These are phyloP conservation scores for Enteromius trimaculatus DNA, from an alignment of 2,797 vertebrate species.

Conservation along the genomic window DNA sequence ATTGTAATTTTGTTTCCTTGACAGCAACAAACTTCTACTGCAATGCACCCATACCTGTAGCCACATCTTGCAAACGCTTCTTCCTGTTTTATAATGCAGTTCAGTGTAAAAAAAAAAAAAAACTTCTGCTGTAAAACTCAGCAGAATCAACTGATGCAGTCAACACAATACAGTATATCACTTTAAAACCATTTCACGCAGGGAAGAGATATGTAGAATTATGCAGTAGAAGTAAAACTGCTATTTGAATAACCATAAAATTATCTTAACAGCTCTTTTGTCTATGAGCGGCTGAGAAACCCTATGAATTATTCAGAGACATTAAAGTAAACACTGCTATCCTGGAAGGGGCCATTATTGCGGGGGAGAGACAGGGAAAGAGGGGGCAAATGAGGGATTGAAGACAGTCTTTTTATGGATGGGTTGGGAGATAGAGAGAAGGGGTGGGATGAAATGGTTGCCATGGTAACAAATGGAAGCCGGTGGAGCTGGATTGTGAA, in stretches of 20 bases:
- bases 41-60: conserved; percentile 23
- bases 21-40: background rate
- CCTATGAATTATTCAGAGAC: conserved; percentile 71
- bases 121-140: background rate
- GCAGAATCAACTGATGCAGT: background rate
- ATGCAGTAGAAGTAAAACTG: conserved; percentile 6
- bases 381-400: conserved; percentile 21
- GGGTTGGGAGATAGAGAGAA: conserved; percentile 33
- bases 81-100: background rate
- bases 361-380: conserved; percentile 14
- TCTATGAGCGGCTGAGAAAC: conserved; percentile 33
- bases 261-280: conserved; percentile 23
- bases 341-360: conserved; percentile 43
- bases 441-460: conserved; percentile 72
- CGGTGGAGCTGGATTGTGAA: conserved; percentile 54
- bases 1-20: background rate
- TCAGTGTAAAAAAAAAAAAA: background rate
- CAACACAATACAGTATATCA: background rate
- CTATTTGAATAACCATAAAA: conserved; percentile 5
- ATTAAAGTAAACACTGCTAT: conserved; percentile 51
- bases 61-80: background rate
- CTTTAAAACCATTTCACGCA: background rate
- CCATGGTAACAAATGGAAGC: conserved; percentile 80
- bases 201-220: conserved; percentile 6
- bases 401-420: conserved; percentile 27